These are phyloP conservation scores for Monopterus albus DNA, from an alignment of 2,113 vertebrate species.

Conservation along the genomic window DNA sequence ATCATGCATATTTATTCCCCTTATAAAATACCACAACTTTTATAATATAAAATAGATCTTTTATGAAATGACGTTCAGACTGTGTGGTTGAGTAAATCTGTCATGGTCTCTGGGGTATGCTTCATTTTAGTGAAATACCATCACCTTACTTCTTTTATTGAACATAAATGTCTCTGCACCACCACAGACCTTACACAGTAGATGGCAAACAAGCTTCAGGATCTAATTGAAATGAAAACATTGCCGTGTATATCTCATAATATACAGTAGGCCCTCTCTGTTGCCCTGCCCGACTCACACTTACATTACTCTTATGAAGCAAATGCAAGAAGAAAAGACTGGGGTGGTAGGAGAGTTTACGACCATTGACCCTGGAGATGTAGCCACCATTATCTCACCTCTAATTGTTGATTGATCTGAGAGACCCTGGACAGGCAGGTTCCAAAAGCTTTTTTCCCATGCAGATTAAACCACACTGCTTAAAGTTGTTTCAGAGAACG, in stretches of 20 bases:
- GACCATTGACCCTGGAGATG: conserved; percentile 73
- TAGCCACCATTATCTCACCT: conserved; percentile 72
- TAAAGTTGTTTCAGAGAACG: conserved; percentile 83
- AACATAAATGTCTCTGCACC: conserved; percentile 64
- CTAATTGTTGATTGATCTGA: conserved; percentile 81
- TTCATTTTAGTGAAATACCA: conserved; percentile 35
- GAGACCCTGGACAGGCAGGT: conserved; percentile 61
- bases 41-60: conserved; percentile 33
- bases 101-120: conserved; percentile 45
- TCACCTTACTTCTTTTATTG: conserved; percentile 50
- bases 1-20: conserved; percentile 29
- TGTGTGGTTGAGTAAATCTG: conserved; percentile 27
- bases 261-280: conserved; percentile 23
- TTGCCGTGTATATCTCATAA: neutral
- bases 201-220: conserved; percentile 63
- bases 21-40: conserved; percentile 19
- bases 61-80: conserved; percentile 17
- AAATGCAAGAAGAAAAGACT: conserved; percentile 34
- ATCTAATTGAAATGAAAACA: conserved; percentile 61
- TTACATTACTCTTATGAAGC: conserved; percentile 62
- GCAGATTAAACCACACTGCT: conserved; percentile 83
- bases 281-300: conserved; percentile 57
- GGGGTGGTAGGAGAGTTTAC: conserved; percentile 25
- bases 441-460: conserved; percentile 77
- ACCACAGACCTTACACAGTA: conserved; percentile 48